Evolutionary conservation across 2,888 invertebrate species (phyloP).

Genomic region (Sesia bembeciformis): DNA sequence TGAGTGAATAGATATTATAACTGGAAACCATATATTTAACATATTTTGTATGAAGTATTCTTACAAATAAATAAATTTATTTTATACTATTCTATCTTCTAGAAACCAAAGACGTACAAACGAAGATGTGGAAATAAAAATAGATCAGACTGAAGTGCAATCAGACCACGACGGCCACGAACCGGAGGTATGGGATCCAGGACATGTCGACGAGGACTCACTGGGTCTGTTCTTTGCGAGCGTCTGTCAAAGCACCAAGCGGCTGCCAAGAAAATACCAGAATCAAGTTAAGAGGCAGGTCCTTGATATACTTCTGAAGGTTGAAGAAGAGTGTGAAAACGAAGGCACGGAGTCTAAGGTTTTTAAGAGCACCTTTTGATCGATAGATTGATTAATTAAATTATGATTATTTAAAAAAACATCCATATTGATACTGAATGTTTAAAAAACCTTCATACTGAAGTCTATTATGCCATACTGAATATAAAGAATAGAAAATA

Average conservation of each 20-base stretch:
- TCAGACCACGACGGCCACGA: constrained; percentile 32
- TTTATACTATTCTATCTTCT: constrained; percentile 5
- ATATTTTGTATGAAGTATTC: background rate
- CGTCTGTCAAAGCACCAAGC: constrained; percentile 54
- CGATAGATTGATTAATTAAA: too few relatives aligned
- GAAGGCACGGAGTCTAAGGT: constrained; percentile 8
- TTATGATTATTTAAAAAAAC: too few relatives aligned
- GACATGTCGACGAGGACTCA: constrained; percentile 31
- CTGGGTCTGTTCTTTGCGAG: constrained; percentile 63
- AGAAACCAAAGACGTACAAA: constrained; percentile 30
- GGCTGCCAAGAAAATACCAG: constrained; percentile 41
- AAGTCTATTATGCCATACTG: too few relatives aligned
- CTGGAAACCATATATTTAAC: too few relatives aligned
- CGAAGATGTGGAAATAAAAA: constrained; percentile 37
- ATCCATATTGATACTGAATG: too few relatives aligned
- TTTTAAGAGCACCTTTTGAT: too few relatives aligned
- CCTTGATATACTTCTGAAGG: constrained; percentile 44
- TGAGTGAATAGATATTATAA: too few relatives aligned
- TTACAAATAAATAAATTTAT: background rate
- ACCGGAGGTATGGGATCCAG: constrained; percentile 31
- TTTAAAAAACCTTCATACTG: too few relatives aligned
- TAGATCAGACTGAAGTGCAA: constrained; percentile 34
- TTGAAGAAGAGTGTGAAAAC: constrained; percentile 45
- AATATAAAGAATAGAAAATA: too few relatives aligned
- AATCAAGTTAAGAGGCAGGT: constrained; percentile 44